phyloP scores from a whole-genome alignment of 1,140 invertebrate genomes.

The Cyphomyrmex costatus region DNA sequence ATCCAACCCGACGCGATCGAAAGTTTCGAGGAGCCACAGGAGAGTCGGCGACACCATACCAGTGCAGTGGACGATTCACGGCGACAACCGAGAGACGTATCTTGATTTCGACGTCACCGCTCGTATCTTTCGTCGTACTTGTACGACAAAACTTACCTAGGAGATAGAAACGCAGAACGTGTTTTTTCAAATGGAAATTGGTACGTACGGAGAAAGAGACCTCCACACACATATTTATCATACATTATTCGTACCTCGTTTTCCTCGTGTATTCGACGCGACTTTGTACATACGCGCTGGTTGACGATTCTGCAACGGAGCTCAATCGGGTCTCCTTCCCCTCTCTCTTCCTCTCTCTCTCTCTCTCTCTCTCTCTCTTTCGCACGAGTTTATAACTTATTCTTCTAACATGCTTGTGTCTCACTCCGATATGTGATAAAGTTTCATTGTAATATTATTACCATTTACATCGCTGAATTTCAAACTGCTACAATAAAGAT shows the following conservation, averaged over 20 bases:
- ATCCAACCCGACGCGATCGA: conserved; percentile 65
- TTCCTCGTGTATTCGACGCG: neutral
- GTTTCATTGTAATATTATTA: conserved; percentile 12
- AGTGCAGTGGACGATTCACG: conserved; percentile 48
- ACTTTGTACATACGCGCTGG: conserved; percentile 21
- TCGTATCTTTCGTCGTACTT: conserved; percentile 26
- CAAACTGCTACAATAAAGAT: neutral
- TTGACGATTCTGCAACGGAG: conserved; percentile 3
- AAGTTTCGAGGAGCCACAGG: conserved; percentile 58
- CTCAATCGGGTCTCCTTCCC: neutral
- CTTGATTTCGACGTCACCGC: conserved; percentile 35
- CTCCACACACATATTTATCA: conserved; percentile 9
- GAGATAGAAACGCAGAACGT: conserved; percentile 53
- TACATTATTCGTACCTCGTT: neutral
- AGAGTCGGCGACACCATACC: conserved; percentile 63
- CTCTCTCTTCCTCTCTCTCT: neutral
- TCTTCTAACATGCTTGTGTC: conserved; percentile 30
- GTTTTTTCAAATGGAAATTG: conserved; percentile 76
- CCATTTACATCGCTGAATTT: neutral
- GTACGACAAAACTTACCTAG: conserved; percentile 55
- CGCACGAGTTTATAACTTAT: conserved; percentile 45
- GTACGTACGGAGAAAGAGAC: conserved; percentile 53
- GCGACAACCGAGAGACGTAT: conserved; percentile 40
- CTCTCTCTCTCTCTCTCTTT: neutral
- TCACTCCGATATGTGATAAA: no score